These are phyloP conservation scores for Ophion slaviceki DNA, from an alignment of 2,888 invertebrate species.

Conservation along the genomic window DNA sequence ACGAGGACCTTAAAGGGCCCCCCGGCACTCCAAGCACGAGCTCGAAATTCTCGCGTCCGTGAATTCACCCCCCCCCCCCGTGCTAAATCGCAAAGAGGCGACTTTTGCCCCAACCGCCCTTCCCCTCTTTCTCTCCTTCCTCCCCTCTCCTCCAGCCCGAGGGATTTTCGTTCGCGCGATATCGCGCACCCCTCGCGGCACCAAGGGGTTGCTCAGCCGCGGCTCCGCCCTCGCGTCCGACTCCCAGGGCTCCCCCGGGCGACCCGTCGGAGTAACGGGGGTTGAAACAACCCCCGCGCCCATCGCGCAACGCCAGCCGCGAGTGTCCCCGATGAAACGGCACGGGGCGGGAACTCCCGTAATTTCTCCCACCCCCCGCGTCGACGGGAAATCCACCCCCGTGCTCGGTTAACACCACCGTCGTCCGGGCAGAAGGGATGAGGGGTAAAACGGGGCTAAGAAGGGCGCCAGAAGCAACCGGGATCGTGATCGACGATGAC, in stretches of 20 bases:
- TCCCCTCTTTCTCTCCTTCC: neutral
- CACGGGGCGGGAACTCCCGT: constrained; percentile 2
- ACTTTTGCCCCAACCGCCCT: neutral
- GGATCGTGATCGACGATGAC: constrained; percentile 33
- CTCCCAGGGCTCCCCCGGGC: neutral
- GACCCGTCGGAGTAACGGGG: constrained; percentile 23
- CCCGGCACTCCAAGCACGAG: neutral
- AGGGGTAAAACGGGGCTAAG: neutral
- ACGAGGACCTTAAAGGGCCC: neutral
- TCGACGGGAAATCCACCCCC: neutral
- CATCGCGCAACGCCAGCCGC: constrained; percentile 64
- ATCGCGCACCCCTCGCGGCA: constrained; percentile 31
- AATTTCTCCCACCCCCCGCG: neutral
- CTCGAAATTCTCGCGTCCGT: neutral
- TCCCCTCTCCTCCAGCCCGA: too few species aligned
- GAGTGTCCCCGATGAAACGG: constrained; percentile 64
- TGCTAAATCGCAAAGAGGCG: too few species aligned
- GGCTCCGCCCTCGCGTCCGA: constrained; percentile 32
- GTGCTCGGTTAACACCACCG: neutral
- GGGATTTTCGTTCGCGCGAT: neutral
- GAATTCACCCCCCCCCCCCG: too few species aligned
- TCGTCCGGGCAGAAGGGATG: neutral
- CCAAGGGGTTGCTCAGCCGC: constrained; percentile 24
- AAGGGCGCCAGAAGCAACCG: constrained; percentile 27
- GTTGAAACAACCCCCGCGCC: constrained; percentile 64